Conservation (phyloP, 2,113 vertebrate genomes). For the Capreolus pygargus region DNA sequence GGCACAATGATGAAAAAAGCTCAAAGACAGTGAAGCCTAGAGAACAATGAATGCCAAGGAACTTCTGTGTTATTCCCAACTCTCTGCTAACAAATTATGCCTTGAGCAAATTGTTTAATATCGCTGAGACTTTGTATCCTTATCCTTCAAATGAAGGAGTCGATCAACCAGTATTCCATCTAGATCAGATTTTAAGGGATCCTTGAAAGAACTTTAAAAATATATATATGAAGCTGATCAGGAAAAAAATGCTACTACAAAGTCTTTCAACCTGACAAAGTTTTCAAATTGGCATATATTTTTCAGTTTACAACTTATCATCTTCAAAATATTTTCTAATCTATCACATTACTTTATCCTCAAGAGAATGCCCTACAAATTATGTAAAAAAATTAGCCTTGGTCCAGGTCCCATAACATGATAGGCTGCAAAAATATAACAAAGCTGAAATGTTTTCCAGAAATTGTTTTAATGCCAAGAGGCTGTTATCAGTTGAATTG, state of each 20-base stretch:
- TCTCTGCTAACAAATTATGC: not conserved
- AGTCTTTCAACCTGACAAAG: not conserved
- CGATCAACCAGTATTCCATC: not conserved
- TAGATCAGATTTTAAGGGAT: not conserved
- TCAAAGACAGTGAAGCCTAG: not conserved
- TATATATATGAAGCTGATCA: not conserved
- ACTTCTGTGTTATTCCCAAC: not conserved
- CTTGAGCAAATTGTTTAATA: not conserved
- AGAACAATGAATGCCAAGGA: not conserved
- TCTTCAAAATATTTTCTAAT: not conserved
- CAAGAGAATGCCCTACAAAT: not conserved
- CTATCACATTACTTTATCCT: not conserved
- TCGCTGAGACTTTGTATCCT: not conserved
- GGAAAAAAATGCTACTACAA: not conserved
- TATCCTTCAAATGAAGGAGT: not conserved
- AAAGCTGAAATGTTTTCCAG: not conserved
- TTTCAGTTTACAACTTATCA: not conserved
- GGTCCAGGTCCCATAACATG: not conserved
- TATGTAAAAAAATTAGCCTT: not conserved
- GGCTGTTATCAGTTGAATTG: not conserved
- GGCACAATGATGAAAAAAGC: not conserved
- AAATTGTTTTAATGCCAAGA: not conserved
- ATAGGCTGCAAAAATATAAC: not conserved
- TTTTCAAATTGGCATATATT: not conserved
- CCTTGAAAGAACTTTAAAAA: not conserved